Percentiles rank a stretch among this genome's conserved stretches.
phyloP scores from a whole-genome alignment of 2,888 invertebrate species.

The Brachyptera risi region DNA sequence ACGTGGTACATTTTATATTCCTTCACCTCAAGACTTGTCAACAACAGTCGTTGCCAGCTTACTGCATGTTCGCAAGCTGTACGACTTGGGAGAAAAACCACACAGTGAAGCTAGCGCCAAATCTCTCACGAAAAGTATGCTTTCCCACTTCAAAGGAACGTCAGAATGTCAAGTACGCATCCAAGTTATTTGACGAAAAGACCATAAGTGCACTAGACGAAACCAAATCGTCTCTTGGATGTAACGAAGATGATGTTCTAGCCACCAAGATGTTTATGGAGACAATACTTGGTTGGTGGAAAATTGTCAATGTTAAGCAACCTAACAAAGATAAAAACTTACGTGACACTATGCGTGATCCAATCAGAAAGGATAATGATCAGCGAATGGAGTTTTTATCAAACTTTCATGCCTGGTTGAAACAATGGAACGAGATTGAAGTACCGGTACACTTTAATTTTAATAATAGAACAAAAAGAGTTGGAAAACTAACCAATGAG shows the following conservation, averaged over 20 bases:
- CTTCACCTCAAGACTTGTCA: not conserved
- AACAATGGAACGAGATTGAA: not conserved
- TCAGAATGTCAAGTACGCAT: not conserved
- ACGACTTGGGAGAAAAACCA: not conserved
- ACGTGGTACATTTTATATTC: not conserved
- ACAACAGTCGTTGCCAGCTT: not conserved
- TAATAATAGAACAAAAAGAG: not conserved
- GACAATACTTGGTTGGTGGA: not conserved
- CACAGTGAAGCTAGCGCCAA: not conserved
- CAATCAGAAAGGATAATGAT: not conserved
- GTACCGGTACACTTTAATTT: not conserved
- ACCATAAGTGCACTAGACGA: not conserved
- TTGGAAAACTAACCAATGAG: not conserved
- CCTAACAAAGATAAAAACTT: not conserved
- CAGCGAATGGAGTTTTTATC: not conserved
- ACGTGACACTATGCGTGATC: not conserved
- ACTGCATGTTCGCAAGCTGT: not conserved
- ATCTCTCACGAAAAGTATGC: not conserved
- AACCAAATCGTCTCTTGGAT: too few species aligned
- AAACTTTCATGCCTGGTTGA: not conserved
- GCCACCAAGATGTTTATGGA: not conserved
- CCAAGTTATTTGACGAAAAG: not conserved
- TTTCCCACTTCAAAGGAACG: not conserved
- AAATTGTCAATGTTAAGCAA: not conserved
- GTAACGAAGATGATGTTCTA: not conserved